Percentiles rank a stretch among this genome's conserved stretches.
These are phyloP conservation scores for Epinotia bilunana DNA, from an alignment of 2,888 invertebrate species.

Conservation along the genomic window DNA sequence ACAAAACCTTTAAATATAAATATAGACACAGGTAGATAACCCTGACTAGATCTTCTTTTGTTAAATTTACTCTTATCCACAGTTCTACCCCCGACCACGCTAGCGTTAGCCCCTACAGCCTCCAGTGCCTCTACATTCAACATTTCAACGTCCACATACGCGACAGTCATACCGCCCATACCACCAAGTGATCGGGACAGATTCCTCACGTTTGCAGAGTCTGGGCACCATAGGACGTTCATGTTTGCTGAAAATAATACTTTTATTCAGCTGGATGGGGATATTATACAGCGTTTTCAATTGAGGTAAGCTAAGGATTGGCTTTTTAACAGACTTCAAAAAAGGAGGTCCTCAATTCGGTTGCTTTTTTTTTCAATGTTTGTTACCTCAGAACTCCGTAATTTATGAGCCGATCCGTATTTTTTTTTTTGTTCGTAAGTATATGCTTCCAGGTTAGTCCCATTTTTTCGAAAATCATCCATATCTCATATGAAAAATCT, in stretches of 20 bases:
- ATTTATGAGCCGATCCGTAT: no score
- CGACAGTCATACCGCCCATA: conserved; percentile 85
- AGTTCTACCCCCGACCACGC: conserved; percentile 72
- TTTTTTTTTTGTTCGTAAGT: no score
- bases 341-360: no score
- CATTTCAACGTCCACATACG: conserved; percentile 72
- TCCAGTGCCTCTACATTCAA: conserved; percentile 75
- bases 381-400: no score
- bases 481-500: neutral
- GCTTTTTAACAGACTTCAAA: no score
- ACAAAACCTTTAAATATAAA: no score
- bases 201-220: conserved; percentile 93
- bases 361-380: no score
- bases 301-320: conserved; percentile 86
- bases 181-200: conserved; percentile 90
- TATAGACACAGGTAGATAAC: no score
- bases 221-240: conserved; percentile 93
- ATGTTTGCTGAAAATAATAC: conserved; percentile 96
- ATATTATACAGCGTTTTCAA: conserved; percentile 95
- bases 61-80: conserved; percentile 40
- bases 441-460: no score
- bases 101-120: conserved; percentile 61
- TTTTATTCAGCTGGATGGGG: conserved; percentile 95
- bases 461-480: no score
- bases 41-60: no score